Conservation (phyloP, 2,797 vertebrate genomes). For the Chiloscyllium punctatum region DNA sequence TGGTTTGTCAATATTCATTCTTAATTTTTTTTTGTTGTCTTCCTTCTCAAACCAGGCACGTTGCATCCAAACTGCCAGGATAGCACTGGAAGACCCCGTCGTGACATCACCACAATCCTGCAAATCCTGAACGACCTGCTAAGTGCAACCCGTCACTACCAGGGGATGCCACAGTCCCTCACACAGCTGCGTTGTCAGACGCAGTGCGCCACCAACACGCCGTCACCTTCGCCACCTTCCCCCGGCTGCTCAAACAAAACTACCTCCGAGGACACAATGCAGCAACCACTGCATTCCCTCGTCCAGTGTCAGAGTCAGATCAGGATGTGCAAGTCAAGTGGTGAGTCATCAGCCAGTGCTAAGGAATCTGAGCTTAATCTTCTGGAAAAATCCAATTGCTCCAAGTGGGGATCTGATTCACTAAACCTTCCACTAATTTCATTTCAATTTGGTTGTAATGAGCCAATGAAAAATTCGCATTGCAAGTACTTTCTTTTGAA, state of each 20-base stretch:
- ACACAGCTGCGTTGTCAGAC: slow-evolving; percentile 93
- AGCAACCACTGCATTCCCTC: slow-evolving; percentile 60
- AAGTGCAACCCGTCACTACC: slow-evolving; percentile 94
- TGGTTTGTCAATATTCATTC: background rate
- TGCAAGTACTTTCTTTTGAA: background rate
- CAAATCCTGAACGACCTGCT: slow-evolving; percentile 96
- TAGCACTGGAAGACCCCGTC: slow-evolving; percentile 82
- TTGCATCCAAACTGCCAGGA: slow-evolving; percentile 98
- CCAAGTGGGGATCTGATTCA: background rate
- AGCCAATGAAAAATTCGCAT: background rate
- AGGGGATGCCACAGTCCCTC: slow-evolving; percentile 92
- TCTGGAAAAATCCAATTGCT: background rate
- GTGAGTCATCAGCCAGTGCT: slow-evolving; percentile 58
- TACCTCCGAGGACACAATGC: slow-evolving; percentile 71
- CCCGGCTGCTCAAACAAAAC: slow-evolving; percentile 72
- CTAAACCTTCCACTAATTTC: background rate
- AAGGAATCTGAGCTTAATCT: background rate
- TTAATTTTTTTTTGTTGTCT: background rate
- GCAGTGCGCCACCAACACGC: slow-evolving; percentile 68
- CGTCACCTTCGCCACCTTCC: slow-evolving; percentile 55
- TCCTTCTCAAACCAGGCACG: slow-evolving; percentile 64
- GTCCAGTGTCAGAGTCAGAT: slow-evolving; percentile 88
- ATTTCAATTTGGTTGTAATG: background rate
- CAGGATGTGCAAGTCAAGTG: slow-evolving; percentile 82
- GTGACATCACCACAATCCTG: slow-evolving; percentile 92